Base-by-base conservation (phyloP, 2,888 invertebrate species). In the Protophormia terraenovae region DNA sequence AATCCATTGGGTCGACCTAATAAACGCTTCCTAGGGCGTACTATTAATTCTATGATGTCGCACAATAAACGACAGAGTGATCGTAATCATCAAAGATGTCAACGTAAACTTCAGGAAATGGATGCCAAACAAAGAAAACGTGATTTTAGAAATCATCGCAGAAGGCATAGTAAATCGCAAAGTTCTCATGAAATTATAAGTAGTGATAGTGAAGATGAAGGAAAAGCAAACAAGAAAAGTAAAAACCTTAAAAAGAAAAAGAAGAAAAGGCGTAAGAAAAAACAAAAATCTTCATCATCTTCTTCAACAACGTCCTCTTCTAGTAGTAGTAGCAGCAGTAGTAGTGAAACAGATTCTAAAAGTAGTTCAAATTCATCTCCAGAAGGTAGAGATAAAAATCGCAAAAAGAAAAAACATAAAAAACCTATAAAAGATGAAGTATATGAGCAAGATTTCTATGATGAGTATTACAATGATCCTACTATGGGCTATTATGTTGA, bases 1-100 rank as follows among this genome's bases (percentile, higher is more conserved):
- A 91, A 91, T 88, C 91, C 91, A 0, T 67, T 91, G 27, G 89
- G 89, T 1, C 90, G 86, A 75, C 88, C 91, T 22, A 91, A 91
- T 64, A 91, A 91, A 86, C 88, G 88, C 3, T 91, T 92, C 64
- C 81, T 92, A 0, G 90, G 90, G 0, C 87, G 91, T 3, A 91
- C 91, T 0, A 87, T 92, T 8, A 89, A 86, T n/a, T 90, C 87
- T 0, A 88, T 88, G 0, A 66, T 92, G 10, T 87, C 87, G 0
- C 89, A 92, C 29, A 92, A 92, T 66, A 88, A 88, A 22, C 88
- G 91, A 0, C 87, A 89, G 79, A 79, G 55, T 16, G 89, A 88
- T 10, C 86, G 88, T 0, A 90, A 89, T 8, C 85, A 86, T 3
- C 86, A 75, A 0, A 89, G 89, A 53, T 91, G 91, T 35, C 83